Conservation (phyloP, 2,888 invertebrate species). For the Microplitis manilae region DNA sequence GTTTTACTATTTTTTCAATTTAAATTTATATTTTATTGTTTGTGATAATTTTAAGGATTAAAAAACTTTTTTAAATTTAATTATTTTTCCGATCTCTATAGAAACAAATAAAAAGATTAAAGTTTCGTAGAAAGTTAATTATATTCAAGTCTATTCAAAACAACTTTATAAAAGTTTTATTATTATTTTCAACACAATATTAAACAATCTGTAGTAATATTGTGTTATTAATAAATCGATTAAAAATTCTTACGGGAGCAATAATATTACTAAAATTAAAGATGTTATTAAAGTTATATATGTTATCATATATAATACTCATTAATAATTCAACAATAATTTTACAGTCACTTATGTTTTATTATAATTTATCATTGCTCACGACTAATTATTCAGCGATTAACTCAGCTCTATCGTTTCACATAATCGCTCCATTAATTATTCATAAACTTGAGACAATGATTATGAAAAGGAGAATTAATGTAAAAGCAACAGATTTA, state of each 20-base stretch:
- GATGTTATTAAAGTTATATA: too few relatives aligned
- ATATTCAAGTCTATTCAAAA: background rate
- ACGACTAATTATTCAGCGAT: background rate
- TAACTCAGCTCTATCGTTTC: background rate
- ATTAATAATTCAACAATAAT: background rate
- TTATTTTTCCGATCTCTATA: background rate
- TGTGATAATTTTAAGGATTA: background rate
- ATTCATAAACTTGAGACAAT: slow-evolving; percentile 21
- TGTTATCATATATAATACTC: slow-evolving; percentile 16
- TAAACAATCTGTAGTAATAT: background rate
- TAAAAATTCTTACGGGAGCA: background rate
- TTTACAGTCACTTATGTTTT: background rate
- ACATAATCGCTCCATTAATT: slow-evolving; percentile 5
- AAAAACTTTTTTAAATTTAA: background rate
- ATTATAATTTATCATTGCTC: background rate
- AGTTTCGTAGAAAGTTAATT: background rate
- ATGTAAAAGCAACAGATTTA: slow-evolving; percentile 28
- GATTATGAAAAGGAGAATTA: slow-evolving; percentile 26
- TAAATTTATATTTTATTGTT: background rate
- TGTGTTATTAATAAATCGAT: too few relatives aligned
- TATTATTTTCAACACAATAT: background rate
- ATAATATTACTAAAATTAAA: background rate
- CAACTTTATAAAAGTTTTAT: background rate
- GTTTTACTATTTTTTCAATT: background rate
- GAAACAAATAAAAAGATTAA: background rate